Percentiles rank a stretch among this genome's conserved stretches.
phyloP scores from a whole-genome alignment of 2,888 invertebrate species.

The Imbricaverruca yamaguchii region DNA sequence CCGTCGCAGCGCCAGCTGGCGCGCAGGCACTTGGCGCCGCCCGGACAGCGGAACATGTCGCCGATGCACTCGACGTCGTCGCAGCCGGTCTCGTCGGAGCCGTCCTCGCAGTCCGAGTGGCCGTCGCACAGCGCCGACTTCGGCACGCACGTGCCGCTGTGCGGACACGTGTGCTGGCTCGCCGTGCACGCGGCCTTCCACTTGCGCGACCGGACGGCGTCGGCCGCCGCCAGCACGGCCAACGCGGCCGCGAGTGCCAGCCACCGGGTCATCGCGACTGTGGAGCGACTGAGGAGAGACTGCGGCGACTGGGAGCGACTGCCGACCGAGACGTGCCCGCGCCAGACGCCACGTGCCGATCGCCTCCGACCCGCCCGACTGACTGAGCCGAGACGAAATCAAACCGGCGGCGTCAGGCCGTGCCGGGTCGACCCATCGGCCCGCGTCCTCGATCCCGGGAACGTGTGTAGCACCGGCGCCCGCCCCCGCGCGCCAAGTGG shows the following conservation, averaged over 20 bases:
- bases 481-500: too few relatives aligned
- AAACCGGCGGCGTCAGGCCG: too few relatives aligned
- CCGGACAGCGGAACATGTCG: neutral
- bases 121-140: constrained; percentile 20
- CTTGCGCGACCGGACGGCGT: neutral
- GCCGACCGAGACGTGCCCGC: too few relatives aligned
- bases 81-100: constrained; percentile 22
- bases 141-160: neutral
- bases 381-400: too few relatives aligned
- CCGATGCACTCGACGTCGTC: neutral
- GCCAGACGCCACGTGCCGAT: too few relatives aligned
- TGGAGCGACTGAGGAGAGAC: too few relatives aligned
- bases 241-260: neutral
- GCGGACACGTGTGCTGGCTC: neutral
- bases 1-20: constrained; percentile 2
- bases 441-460: too few relatives aligned
- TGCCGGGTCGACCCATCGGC: too few relatives aligned
- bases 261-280: too few relatives aligned
- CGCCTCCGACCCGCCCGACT: too few relatives aligned
- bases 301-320: too few relatives aligned
- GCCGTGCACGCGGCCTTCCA: neutral
- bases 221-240: neutral
- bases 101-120: constrained; percentile 18
- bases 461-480: too few relatives aligned
- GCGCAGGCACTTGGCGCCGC: constrained; percentile 4